Base-by-base conservation (phyloP, 2,113 vertebrate species). In the Jaculus jaculus region DNA sequence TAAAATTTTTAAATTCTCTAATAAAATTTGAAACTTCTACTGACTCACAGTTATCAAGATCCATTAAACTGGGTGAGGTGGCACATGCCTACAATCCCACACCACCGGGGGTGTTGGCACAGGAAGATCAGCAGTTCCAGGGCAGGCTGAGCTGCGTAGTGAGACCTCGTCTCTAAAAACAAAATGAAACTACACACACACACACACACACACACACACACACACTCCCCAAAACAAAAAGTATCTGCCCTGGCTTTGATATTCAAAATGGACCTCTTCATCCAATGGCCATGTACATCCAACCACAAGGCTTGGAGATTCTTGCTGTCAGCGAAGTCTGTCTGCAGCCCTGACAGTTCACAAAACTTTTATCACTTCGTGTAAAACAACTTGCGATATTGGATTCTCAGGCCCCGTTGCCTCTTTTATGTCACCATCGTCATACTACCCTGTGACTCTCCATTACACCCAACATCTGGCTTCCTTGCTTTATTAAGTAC, bases 401-500 rank as follows among this genome's bases (percentile, higher is more conserved):
- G 47, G 75, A 79, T 72, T 91, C 30, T 28, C 30, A 77, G 73
- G 17, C 26, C 23, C 34, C 15, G 28, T 89, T n/a, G 82, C 30
- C 60, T 91, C 73, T 82, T 89, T 39, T 63, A 21, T 66, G 51
- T 90, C 75, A 63, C 39, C n/a, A 24, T 72, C 81, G 24, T 65
- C 61, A 83, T 7, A 1, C n/a, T 77, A 32, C 24, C 91, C 69
- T 74, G 61, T 89, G 88, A 91, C 74, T 94, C 23, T 30, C 89
- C 82, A 82, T 85, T 96, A 82, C 84, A 66, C 20, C n/a, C 0
- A 7, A 34, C 90, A 92, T 92, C 93, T 92, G 93, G 74, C 10
- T 93, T 58, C 24, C 34, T 93, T 96, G 2, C 32, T 97, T 94
- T 84, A 81, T 95, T 80, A 89, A 92, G 34, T 91, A 87, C 63